These are phyloP conservation scores for Sternotherus odoratus DNA, from an alignment of 2,797 vertebrate species.

Conservation along the genomic window DNA sequence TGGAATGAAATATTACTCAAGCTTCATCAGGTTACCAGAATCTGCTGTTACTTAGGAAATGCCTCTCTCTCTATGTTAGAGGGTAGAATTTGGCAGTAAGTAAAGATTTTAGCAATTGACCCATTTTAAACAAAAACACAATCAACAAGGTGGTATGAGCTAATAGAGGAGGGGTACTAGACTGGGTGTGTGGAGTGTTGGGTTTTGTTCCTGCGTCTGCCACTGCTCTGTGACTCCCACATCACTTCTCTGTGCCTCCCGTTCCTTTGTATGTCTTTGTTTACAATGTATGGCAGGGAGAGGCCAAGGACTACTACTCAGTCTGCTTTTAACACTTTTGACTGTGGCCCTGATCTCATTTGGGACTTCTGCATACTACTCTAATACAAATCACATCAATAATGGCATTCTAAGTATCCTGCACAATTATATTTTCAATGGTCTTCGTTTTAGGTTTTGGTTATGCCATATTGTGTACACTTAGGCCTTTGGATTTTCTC, in stretches of 20 bases:
- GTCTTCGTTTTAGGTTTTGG: not conserved
- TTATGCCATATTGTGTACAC: not conserved
- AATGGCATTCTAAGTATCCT: not conserved
- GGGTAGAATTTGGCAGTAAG: not conserved
- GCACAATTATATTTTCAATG: not conserved
- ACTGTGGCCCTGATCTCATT: not conserved
- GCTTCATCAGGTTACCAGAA: not conserved
- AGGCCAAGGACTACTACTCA: not conserved
- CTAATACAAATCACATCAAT: not conserved
- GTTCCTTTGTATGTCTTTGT: constrained; percentile 16
- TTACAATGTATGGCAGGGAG: not conserved
- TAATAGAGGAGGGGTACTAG: not conserved
- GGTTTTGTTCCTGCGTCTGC: not conserved
- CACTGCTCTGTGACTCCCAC: not conserved
- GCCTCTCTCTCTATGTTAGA: not conserved
- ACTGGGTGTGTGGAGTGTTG: not conserved
- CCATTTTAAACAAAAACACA: not conserved
- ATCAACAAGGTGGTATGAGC: not conserved
- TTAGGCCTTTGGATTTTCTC: not conserved
- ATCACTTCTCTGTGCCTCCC: not conserved
- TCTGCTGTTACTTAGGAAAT: not conserved
- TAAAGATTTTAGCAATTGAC: not conserved
- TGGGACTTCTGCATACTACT: not conserved
- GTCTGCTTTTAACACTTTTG: not conserved
- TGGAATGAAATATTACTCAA: not conserved